These are phyloP conservation scores for Ladona fulva DNA, from an alignment of 1,140 invertebrate genomes.

Conservation along the genomic window DNA sequence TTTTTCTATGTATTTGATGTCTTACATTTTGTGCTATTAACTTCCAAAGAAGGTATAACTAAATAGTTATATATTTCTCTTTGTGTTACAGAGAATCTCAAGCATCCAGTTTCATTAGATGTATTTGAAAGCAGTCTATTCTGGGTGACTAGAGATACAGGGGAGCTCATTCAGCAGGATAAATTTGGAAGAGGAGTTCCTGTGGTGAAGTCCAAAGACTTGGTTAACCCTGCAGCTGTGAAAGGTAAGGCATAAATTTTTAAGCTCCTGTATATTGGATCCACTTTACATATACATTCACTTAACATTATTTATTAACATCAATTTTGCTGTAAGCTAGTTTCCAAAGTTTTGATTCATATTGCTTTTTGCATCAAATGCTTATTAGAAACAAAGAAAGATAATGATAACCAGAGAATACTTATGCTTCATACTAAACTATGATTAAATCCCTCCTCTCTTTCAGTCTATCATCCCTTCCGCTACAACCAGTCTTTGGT, in stretches of 20 bases:
- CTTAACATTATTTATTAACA: too few species aligned
- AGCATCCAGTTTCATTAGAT: slow-evolving; percentile 79
- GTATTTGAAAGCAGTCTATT: slow-evolving; percentile 87
- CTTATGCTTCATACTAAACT: not conserved
- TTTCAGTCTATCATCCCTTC: slow-evolving; percentile 61
- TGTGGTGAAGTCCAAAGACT: slow-evolving; percentile 63
- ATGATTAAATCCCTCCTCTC: not conserved
- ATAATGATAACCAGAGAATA: too few species aligned
- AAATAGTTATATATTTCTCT: too few species aligned
- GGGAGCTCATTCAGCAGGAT: slow-evolving; percentile 77
- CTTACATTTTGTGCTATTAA: too few species aligned
- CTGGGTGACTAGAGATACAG: slow-evolving; percentile 76
- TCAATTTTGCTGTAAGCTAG: too few species aligned
- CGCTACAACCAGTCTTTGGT: slow-evolving; percentile 67
- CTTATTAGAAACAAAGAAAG: too few species aligned
- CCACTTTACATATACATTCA: too few species aligned
- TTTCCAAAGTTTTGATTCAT: too few species aligned
- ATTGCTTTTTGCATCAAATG: too few species aligned
- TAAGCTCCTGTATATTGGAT: too few species aligned
- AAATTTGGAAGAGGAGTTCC: slow-evolving; percentile 95
- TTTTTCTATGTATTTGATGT: too few species aligned
- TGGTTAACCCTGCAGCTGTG: slow-evolving; percentile 74
- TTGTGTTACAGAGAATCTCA: slow-evolving; percentile 55
- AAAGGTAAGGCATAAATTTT: too few species aligned
- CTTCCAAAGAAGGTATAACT: not conserved